Percentiles rank a stretch among this genome's conserved stretches.
Conservation (phyloP, 2,888 invertebrate genomes). For the Andrena fulva region DNA sequence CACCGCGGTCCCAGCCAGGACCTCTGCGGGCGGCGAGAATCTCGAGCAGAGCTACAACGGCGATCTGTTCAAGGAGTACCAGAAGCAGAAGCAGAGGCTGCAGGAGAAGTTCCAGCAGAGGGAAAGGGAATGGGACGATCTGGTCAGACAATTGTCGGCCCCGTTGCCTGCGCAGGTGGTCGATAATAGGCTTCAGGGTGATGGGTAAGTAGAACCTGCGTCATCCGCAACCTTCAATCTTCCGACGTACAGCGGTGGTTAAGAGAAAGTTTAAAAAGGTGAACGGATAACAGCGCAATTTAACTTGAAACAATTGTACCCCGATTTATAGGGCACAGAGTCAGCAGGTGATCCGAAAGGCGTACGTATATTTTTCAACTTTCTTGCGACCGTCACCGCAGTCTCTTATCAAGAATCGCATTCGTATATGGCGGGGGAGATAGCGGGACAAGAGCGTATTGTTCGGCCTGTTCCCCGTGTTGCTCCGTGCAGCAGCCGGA, state of each 20-base stretch:
- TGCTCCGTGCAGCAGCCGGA: neutral
- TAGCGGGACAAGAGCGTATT: neutral
- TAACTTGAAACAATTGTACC: neutral
- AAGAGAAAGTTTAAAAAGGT: neutral
- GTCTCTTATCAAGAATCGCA: neutral
- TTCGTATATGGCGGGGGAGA: neutral
- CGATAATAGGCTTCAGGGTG: constrained; percentile 85
- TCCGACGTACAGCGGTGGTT: neutral
- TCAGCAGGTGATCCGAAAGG: neutral
- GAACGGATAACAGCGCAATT: neutral
- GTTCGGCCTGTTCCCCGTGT: constrained; percentile 14
- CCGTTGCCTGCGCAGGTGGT: constrained; percentile 78
- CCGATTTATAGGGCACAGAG: neutral
- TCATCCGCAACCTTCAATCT: neutral
- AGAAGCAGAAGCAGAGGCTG: constrained; percentile 90
- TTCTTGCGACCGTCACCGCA: too few relatives aligned
- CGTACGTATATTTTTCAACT: too few relatives aligned
- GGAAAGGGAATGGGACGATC: constrained; percentile 86
- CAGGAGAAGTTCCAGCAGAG: constrained; percentile 87
- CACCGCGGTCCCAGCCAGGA: constrained; percentile 74
- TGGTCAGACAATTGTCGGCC: constrained; percentile 85
- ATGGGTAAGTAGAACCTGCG: constrained; percentile 84
- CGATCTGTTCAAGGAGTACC: constrained; percentile 92
- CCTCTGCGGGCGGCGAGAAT: constrained; percentile 80
- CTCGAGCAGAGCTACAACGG: constrained; percentile 87